Percentiles rank a stretch among this genome's conserved stretches.
phyloP scores from a whole-genome alignment of 2,797 vertebrate genomes.

The Micropoecilia bifurca region DNA sequence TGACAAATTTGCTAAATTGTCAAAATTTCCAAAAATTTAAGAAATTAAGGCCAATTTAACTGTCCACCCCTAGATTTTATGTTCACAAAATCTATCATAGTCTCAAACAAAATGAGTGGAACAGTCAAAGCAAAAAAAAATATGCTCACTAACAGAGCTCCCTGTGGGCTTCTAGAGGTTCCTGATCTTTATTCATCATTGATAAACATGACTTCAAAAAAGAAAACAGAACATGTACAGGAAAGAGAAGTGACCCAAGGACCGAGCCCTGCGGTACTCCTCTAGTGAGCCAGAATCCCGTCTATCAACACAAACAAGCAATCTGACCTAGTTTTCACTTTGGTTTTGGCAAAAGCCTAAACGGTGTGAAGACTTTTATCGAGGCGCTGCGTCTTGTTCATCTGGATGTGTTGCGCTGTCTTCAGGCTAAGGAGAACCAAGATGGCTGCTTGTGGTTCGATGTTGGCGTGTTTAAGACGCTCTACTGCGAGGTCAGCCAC shows the following conservation, averaged over 20 bases:
- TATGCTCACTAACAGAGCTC: background rate
- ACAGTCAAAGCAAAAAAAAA: slow-evolving; percentile 1
- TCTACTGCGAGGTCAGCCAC: slow-evolving; percentile 89
- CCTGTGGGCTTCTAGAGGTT: background rate
- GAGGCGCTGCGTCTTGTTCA: background rate
- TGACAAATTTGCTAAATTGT: background rate
- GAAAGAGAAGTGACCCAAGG: background rate
- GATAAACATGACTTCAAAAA: background rate
- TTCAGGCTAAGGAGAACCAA: slow-evolving; percentile 60
- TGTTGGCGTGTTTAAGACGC: slow-evolving; percentile 92
- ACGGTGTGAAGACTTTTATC: background rate
- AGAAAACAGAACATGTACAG: background rate
- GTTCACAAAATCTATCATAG: background rate
- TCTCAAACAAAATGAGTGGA: background rate
- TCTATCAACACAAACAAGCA: background rate
- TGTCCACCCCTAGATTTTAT: background rate
- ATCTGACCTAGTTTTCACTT: background rate
- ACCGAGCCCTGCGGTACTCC: background rate
- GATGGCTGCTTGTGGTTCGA: slow-evolving; percentile 89
- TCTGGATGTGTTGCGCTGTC: background rate
- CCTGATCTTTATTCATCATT: background rate
- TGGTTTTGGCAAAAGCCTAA: background rate
- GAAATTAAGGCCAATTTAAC: background rate
- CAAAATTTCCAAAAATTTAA: background rate
- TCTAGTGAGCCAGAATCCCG: background rate